Conservation (phyloP, 2,113 vertebrate species). For the Neolamprologus cancellatus region DNA sequence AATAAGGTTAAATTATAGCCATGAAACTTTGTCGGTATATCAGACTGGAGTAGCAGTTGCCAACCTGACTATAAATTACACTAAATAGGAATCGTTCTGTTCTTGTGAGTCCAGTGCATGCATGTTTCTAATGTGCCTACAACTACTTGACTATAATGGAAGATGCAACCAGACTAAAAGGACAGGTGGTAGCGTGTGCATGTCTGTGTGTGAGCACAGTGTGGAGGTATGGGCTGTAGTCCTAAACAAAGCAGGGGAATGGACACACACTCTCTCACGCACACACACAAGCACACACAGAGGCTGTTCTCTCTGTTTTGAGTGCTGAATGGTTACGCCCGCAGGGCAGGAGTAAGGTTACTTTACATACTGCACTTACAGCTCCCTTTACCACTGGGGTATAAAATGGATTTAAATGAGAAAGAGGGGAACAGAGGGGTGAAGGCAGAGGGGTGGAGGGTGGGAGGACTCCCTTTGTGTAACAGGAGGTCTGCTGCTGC, state of each 20-base stretch:
- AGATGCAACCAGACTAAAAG: constrained; percentile 8
- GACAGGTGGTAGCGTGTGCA: constrained; percentile 47
- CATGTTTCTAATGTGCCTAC: neutral
- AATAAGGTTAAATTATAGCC: neutral
- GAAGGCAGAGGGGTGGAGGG: neutral
- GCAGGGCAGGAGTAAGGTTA: constrained; percentile 62
- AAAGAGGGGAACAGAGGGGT: constrained; percentile 74
- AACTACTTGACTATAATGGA: neutral
- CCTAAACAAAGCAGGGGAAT: constrained; percentile 43
- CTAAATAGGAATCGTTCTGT: neutral
- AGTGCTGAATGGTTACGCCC: constrained; percentile 48
- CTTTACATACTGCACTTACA: constrained; percentile 82
- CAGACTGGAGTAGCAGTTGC: neutral
- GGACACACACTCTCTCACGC: neutral
- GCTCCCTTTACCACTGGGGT: constrained; percentile 78
- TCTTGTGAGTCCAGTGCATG: neutral
- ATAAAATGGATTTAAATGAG: constrained; percentile 92
- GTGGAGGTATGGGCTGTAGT: constrained; percentile 48
- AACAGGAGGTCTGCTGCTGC: constrained; percentile 69
- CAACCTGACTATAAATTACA: neutral
- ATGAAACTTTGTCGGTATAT: neutral
- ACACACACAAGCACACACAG: constrained; percentile 18
- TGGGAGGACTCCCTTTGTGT: constrained; percentile 69
- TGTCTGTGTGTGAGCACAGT: neutral
- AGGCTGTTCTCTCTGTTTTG: constrained; percentile 32